Evolutionary conservation across 2,797 vertebrate genomes (phyloP).

Genomic region (Rallus crepitans): DNA sequence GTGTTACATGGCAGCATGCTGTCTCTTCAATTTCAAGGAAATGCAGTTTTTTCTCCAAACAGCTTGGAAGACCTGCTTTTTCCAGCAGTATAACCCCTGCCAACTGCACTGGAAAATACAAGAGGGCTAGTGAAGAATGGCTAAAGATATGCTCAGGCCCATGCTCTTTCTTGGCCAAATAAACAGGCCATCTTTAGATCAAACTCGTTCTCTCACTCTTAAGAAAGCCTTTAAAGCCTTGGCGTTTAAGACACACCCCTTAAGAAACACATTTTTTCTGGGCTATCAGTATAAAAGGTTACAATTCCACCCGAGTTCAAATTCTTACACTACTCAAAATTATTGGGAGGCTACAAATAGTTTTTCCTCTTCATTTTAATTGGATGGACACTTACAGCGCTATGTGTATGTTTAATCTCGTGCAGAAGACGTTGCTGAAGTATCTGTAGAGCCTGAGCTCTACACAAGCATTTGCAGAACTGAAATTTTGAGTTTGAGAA

Average conservation of each 20-base stretch:
- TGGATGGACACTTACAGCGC: neutral
- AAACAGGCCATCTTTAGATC: neutral
- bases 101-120: neutral
- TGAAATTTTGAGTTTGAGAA: neutral
- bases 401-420: neutral
- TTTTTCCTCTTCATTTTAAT: neutral
- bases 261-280: neutral
- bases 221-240: neutral
- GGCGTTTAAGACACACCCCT: neutral
- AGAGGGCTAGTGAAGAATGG: neutral
- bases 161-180: neutral
- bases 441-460: neutral
- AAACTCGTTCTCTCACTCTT: rapidly evolving
- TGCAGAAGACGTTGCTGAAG: neutral
- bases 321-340: neutral
- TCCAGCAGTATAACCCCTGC: neutral
- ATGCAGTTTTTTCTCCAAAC: neutral
- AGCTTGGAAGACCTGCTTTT: neutral
- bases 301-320: neutral
- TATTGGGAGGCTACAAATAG: neutral
- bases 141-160: neutral
- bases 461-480: neutral
- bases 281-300: neutral
- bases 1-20: neutral
- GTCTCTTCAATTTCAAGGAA: neutral